Evolutionary conservation across 2,113 vertebrate species (phyloP), one percentile per base, ranked within the genome.

Genomic region (Ibidorhyncha struthersii): DNA sequence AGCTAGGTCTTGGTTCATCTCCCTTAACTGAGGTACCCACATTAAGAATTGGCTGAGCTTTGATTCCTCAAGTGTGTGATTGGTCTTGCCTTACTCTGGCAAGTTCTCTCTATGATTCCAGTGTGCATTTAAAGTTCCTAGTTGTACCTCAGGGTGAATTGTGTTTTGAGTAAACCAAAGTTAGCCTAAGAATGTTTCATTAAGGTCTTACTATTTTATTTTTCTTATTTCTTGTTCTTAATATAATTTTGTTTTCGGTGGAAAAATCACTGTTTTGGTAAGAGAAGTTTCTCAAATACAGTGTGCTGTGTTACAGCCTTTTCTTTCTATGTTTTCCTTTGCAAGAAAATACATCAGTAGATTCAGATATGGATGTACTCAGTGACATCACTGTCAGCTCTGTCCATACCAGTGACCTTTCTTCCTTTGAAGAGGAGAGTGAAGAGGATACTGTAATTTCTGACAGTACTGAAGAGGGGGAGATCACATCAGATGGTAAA

Each of bases 351-450:
- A 98, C 96, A 4, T 93, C 98, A 74, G 95, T 99, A 86, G 99
- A 99, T 97, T 99, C 99, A 2, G 99, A 99, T 92, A 94, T 99
- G 78, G 99, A 99, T 41, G 99, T 99, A 38, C 98, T 99, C 90
- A 99, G 99, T 49, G 99, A 99, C 98, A 99, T 99, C 97, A 99
- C 99, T 0, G 99, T 99, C 93, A 99, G 99, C 96, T 99, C 99
- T 6, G 99, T 99, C 94, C 99, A 99, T 96, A 99, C 99, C 89
- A 99, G 99, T 88, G 99, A 99, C 95, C 98, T 99, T 93, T 99
- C 99, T 2, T 99, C 99, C 20, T 99, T 99, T 92, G 99, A 99
- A 95, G 99, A 98, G 83, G 99, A 99, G 80, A 99, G 99, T 4
- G 99, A 99, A 41, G 99, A 99, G 3, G 99, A 99, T 32, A 88